Evolutionary conservation across 2,113 vertebrate genomes (phyloP).

Genomic region (Lathamus discolor): DNA sequence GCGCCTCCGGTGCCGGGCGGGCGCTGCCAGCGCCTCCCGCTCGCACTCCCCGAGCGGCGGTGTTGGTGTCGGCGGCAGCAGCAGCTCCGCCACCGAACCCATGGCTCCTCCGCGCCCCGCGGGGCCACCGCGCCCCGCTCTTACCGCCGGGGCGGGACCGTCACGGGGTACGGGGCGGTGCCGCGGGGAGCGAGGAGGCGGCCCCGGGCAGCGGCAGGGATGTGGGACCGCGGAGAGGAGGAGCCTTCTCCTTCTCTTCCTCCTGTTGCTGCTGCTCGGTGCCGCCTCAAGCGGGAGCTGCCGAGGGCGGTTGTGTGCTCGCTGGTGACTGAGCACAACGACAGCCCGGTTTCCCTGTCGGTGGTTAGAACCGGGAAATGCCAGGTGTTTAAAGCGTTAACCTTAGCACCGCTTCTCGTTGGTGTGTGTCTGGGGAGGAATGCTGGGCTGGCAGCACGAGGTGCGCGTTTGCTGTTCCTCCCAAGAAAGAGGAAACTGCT

Average conservation of each 20-base stretch:
- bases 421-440: not conserved
- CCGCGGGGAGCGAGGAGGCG: not conserved
- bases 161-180: not conserved
- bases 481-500: too few species aligned
- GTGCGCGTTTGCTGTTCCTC: not conserved
- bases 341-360: rapidly evolving
- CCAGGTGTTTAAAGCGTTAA: not conserved
- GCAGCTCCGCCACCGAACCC: constrained; percentile 60
- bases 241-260: rapidly evolving
- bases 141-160: constrained; percentile 12
- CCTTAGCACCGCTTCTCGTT: not conserved
- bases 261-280: not conserved
- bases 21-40: not conserved
- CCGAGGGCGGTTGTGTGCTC: rapidly evolving
- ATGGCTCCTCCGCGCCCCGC: not conserved
- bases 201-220: not conserved
- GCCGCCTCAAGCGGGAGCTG: rapidly evolving
- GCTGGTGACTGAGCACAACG: not conserved
- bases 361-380: not conserved
- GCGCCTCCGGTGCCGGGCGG: not conserved
- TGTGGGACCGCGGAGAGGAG: not conserved
- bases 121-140: not conserved
- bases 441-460: rapidly evolving
- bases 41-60: not conserved
- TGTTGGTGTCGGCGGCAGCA: not conserved